Conservation (phyloP, 2,888 invertebrate genomes). For the Ferrisia virgata region DNA sequence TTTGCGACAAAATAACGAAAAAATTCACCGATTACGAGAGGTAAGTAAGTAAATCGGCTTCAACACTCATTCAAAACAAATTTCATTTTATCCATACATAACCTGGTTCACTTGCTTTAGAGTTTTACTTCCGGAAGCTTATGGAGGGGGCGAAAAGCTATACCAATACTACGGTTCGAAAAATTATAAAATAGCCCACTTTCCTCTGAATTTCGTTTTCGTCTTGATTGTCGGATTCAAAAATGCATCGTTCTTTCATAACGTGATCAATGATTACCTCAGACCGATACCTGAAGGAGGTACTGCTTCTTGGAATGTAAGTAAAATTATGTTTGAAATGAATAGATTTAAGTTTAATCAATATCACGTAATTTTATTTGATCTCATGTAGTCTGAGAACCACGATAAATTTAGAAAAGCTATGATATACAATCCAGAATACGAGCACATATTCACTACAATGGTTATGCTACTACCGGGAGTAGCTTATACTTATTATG, state of each 20-base stretch:
- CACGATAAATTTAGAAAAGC: background rate
- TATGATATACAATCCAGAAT: background rate
- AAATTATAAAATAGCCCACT: constrained; percentile 54
- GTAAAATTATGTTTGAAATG: too few species aligned
- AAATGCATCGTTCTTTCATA: background rate
- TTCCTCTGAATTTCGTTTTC: constrained; percentile 70
- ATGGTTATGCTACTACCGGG: background rate
- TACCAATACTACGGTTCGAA: background rate
- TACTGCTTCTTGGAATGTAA: background rate
- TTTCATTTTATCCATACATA: too few species aligned
- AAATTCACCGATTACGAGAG: background rate
- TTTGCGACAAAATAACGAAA: background rate
- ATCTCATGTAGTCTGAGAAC: background rate
- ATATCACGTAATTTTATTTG: too few species aligned
- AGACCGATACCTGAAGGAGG: background rate
- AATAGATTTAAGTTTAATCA: too few species aligned
- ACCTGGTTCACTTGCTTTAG: too few species aligned
- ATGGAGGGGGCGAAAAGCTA: background rate
- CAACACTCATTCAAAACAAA: too few species aligned
- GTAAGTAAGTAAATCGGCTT: too few species aligned
- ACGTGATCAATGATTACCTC: background rate
- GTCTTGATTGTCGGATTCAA: background rate
- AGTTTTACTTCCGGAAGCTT: background rate
- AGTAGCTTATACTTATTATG: constrained; percentile 57
- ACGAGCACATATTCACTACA: background rate